These are phyloP conservation scores for Drosophila kepulauana DNA, from an alignment of 1,140 invertebrate genomes.

Conservation along the genomic window DNA sequence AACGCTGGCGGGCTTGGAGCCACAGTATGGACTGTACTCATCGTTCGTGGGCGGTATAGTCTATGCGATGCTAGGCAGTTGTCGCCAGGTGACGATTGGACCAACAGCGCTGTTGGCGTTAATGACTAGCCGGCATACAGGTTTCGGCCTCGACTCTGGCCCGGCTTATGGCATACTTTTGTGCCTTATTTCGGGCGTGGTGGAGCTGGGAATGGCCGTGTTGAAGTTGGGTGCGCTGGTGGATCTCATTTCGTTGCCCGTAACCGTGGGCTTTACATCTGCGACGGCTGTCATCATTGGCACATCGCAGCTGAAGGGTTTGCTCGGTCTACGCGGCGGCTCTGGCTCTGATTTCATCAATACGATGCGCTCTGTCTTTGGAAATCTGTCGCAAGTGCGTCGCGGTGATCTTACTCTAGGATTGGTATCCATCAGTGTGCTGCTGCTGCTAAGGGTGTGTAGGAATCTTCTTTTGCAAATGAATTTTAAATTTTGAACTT, in stretches of 20 bases:
- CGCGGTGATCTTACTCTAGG: constrained; percentile 88
- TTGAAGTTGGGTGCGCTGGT: constrained; percentile 96
- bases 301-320: constrained; percentile 93
- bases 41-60: constrained; percentile 96
- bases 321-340: constrained; percentile 90
- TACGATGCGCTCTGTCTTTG: constrained; percentile 88
- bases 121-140: constrained; percentile 90
- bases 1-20: constrained; percentile 91
- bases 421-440: constrained; percentile 87
- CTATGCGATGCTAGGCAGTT: constrained; percentile 95
- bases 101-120: constrained; percentile 93
- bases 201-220: constrained; percentile 93
- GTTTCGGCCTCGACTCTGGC: constrained; percentile 75
- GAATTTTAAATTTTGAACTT: background rate
- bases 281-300: constrained; percentile 96
- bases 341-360: constrained; percentile 87
- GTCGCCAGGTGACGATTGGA: constrained; percentile 96
- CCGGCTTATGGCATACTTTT: constrained; percentile 93
- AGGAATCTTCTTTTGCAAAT: no score
- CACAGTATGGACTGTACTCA: constrained; percentile 95
- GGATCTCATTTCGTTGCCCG: constrained; percentile 96
- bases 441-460: constrained; percentile 89
- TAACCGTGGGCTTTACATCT: constrained; percentile 96
- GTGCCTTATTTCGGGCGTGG: constrained; percentile 92
- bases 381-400: constrained; percentile 86